Base-by-base conservation (phyloP, 2,797 vertebrate species). In the Sorex maritimensis region DNA sequence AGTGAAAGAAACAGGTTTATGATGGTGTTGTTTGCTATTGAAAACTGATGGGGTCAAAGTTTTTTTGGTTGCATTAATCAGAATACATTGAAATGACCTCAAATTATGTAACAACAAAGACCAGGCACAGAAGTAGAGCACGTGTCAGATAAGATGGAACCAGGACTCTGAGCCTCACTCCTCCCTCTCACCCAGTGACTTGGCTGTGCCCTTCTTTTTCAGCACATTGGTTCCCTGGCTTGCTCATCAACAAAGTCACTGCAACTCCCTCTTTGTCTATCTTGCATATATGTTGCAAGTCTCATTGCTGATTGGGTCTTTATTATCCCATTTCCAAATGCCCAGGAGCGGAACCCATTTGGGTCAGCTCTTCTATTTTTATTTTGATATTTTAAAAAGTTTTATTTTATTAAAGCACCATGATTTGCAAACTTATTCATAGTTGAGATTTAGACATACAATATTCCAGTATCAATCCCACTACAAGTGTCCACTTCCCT, bases 31-130 rank as follows among this genome's bases (percentile, higher is more conserved):
- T 34, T 34, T 34, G 34, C 34, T 34, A 34, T 34, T 34, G 34
- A 34, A 34, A 34, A 34, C 34, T 34, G 34, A 34, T 34, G 34
- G 34, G 34, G 34, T 34, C 34, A 34, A 34, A 34, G 34, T 34
- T 88, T 52, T 82, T 88, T 91, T 75, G 73, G 61, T 41, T 73
- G 30, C 55, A 89, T 10, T 38, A 65, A 75, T 77, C 69, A 52
- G 74, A 91, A 84, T 78, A 46, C 46, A 23, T 61, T 34, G 65
- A 81, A 92, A 61, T 69, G 77, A 82, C 68, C 38, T 86, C 44
- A 84, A 44, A 82, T 72, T 15, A 23, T n/a, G n/a, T 72, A 65
- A 78, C 78, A 68, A 58, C 44, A n/a, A 65, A 85, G 61, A 4
- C 34, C 6, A 72, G 63, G n/a, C 30, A 52, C 26, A 85, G 61